Base-by-base conservation (phyloP, 2,888 invertebrate species). In the Xanthia icteritia region DNA sequence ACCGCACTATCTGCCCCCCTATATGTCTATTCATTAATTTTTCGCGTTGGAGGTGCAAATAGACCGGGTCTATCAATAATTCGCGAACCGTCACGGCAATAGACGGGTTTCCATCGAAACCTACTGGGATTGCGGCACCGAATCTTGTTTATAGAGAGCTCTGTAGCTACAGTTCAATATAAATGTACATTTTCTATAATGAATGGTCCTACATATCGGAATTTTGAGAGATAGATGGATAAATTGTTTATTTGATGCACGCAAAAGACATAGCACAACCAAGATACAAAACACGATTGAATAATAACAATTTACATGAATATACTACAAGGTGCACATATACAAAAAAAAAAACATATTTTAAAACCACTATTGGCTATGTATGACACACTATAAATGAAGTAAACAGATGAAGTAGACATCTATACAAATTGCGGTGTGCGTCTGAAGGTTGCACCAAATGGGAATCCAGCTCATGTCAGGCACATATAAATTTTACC, bases 41-140 rank as follows among this genome's bases (percentile, higher is more conserved):
- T 83, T 81, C 51, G 54, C 69, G 48, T 45, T 3, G 20, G 61
- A 61, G 73, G 75, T 84, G 81, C 73, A 86, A 87, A 89, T 86
- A 89, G 90, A 87, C 82, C 83, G 82, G 76, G 83, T 81, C 79
- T 90, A 93, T 93, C 88, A 92, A 93, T 93, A 92, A 93, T 93
- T 92, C 92, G 87, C 56, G 69, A 79, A 76, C 85, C 87, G 80
- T 90, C 89, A 89, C 85, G 69, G 76, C 84, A 84, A 91, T 90
- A 89, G 90, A 89, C 88, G 90, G 88, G 84, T 77, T 89, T 86
- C 86, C 86, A 86, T 87, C 86, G 82, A 79, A 90, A 82, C 84
- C 93, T 88, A 79, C 72, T 63, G 90, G 92, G 91, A 90, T 76
- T 83, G 78, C 64, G 48, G 68, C 78, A 66, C 48, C 61, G 71